These are phyloP conservation scores for Globia sparganii DNA, from an alignment of 2,888 invertebrate species.

Conservation along the genomic window DNA sequence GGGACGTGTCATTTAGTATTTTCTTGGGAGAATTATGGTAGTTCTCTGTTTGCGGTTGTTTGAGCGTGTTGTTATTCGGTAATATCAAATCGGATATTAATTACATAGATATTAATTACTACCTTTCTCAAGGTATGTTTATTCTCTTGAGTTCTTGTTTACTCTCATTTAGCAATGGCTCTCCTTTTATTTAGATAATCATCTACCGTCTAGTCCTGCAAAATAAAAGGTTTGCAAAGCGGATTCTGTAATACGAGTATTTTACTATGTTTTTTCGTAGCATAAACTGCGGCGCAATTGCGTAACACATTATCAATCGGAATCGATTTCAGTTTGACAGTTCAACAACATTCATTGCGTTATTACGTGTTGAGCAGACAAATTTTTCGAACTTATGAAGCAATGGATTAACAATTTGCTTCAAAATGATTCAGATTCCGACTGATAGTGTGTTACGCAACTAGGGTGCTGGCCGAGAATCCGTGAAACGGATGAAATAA, in stretches of 20 bases:
- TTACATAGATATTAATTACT: neutral
- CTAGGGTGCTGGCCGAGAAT: neutral
- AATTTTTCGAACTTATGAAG: too few relatives aligned
- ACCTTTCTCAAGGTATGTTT: neutral
- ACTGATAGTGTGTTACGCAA: too few relatives aligned
- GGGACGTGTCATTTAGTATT: constrained; percentile 23
- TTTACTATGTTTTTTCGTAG: neutral
- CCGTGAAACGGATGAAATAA: too few relatives aligned
- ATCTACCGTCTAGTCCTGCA: neutral
- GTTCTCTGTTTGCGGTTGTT: constrained; percentile 4
- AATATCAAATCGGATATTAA: neutral
- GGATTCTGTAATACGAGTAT: neutral
- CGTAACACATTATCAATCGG: too few relatives aligned
- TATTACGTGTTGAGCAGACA: too few relatives aligned
- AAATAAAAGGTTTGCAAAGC: too few relatives aligned
- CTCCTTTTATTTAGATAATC: neutral
- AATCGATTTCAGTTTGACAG: too few relatives aligned
- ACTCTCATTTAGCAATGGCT: neutral
- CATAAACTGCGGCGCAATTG: too few relatives aligned
- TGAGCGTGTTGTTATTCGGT: neutral
- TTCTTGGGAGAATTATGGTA: constrained; percentile 17
- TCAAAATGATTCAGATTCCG: too few relatives aligned
- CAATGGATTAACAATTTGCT: too few relatives aligned
- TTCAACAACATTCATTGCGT: too few relatives aligned
- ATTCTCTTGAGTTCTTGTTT: neutral